Evolutionary conservation across 92 coral and sea anemone genomes (phyloP), one percentile per base, ranked within the genome.

Genomic region (Palythoa caribaeorum): DNA sequence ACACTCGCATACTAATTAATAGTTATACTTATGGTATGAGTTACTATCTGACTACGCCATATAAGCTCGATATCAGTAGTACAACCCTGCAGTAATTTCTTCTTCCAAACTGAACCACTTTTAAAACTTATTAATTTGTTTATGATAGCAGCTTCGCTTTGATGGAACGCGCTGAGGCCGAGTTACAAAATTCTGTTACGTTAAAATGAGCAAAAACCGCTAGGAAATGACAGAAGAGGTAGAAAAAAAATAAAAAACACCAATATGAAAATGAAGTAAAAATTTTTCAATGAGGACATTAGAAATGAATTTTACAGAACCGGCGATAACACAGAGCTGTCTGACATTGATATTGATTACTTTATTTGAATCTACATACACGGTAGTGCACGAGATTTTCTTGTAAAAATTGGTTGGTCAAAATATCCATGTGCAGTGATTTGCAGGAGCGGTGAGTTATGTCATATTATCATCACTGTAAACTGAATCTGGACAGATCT

Each of bases 131-230:
- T 44, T 44, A 44, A 44, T 44, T 44, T 44, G 50, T 44, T 44
- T 44, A 44, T 44, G 50, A 44, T 44, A 44, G 50, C 50, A 44
- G 50, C 7, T 8, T 44, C 28, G 16, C 19, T 59, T 59, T 59
- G 78, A 39, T 44, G 13, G 78, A 73, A 73, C 78, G 35, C 48
- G 78, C 78, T 73, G 13, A 12, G 76, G 76, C 76, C 44, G 76
- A 35, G 17, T 38, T 71, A 71, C 47, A 21, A 71, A 71, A 38
- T 44, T 13, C 13, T 70, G 47, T 4, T 37, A 2, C 3, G 73
- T 4, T 69, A 44, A 44, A 44, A 44, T 59, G 17, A 17, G 19
- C 10, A 73, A 54, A 48, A 38, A 44, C 48, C 54, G 39, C 54
- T 10, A 15, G 36, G 78, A 44, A 44, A 17, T 73, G 78, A 73